Evolutionary conservation across 2,888 invertebrate genomes (phyloP).

Genomic region (Amaurobius ferox): DNA sequence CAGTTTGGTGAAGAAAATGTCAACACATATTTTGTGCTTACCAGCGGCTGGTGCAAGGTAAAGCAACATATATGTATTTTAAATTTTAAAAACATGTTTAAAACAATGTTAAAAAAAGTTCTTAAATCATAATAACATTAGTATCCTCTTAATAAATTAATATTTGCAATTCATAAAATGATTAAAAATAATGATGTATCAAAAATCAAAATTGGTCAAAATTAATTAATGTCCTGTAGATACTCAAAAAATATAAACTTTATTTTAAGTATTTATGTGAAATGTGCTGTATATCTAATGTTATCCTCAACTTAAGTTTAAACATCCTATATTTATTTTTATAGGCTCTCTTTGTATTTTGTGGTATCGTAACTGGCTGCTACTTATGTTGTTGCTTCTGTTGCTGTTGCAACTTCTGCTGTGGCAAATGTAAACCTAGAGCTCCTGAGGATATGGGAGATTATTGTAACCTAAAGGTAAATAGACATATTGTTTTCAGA

Average conservation of each 20-base stretch:
- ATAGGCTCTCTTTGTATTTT: slow-evolving; percentile 81
- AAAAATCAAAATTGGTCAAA: no score
- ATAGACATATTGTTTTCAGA: not conserved
- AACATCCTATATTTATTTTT: not conserved
- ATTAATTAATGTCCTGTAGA: no score
- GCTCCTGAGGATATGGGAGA: slow-evolving; percentile 83
- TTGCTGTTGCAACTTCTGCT: slow-evolving; percentile 99
- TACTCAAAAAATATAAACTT: no score
- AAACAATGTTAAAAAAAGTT: no score
- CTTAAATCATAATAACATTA: no score
- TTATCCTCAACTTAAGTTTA: no score
- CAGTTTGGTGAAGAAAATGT: slow-evolving; percentile 99
- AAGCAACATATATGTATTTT: not conserved
- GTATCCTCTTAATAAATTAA: no score
- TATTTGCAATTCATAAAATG: no score
- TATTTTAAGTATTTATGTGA: no score
- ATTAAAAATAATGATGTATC: no score
- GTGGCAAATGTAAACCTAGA: slow-evolving; percentile 96
- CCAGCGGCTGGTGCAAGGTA: slow-evolving; percentile 84
- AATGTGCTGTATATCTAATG: no score
- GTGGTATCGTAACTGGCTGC: slow-evolving; percentile 93
- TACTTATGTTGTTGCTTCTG: slow-evolving; percentile 92
- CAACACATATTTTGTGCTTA: slow-evolving; percentile 97
- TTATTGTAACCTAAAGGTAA: slow-evolving; percentile 71
- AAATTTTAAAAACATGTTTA: no score